Conservation (phyloP, 1,140 invertebrate genomes). For the Drosophila quadrilineata region DNA sequence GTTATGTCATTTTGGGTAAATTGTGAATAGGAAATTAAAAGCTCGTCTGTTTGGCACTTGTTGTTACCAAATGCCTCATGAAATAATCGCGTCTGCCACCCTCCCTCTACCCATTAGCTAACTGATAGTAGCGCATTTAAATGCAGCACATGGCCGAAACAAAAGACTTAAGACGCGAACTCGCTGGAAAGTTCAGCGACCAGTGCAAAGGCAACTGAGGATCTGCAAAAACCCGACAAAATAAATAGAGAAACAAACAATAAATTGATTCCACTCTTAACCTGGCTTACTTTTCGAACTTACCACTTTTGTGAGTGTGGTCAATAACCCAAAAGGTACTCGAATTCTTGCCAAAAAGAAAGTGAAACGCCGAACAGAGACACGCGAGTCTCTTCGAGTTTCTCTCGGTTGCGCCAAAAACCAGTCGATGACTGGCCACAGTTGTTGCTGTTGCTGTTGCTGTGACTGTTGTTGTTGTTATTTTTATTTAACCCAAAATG, state of each 20-base stretch:
- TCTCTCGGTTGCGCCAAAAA: slow-evolving; percentile 62
- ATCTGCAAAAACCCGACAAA: no score
- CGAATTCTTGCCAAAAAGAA: slow-evolving; percentile 70
- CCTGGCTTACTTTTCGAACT: slow-evolving; percentile 31
- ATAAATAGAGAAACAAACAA: no score
- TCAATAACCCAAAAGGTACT: slow-evolving; percentile 55
- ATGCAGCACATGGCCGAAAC: slow-evolving; percentile 56
- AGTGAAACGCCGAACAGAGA: slow-evolving; percentile 57
- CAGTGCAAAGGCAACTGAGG: no score
- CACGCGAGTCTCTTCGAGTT: slow-evolving; percentile 37
- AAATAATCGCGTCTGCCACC: slow-evolving; percentile 11
- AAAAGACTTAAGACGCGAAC: slow-evolving; percentile 70
- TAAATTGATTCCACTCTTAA: slow-evolving; percentile 17
- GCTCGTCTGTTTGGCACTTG: slow-evolving; percentile 11
- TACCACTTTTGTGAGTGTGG: slow-evolving; percentile 22
- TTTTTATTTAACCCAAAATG: slow-evolving; percentile 25
- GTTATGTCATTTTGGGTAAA: slow-evolving; percentile 8
- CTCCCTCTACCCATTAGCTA: no score
- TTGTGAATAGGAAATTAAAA: slow-evolving; percentile 1
- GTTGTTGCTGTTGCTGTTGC: slow-evolving; percentile 18
- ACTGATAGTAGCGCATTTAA: slow-evolving; percentile 48
- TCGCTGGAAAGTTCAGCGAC: slow-evolving; percentile 46
- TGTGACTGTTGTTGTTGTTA: not conserved
- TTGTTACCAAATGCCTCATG: slow-evolving; percentile 42
- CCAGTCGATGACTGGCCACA: slow-evolving; percentile 60